Evolutionary conservation across 2,113 vertebrate genomes (phyloP), one percentile per base, ranked within the genome.

Genomic region (Halichoerus grypus): DNA sequence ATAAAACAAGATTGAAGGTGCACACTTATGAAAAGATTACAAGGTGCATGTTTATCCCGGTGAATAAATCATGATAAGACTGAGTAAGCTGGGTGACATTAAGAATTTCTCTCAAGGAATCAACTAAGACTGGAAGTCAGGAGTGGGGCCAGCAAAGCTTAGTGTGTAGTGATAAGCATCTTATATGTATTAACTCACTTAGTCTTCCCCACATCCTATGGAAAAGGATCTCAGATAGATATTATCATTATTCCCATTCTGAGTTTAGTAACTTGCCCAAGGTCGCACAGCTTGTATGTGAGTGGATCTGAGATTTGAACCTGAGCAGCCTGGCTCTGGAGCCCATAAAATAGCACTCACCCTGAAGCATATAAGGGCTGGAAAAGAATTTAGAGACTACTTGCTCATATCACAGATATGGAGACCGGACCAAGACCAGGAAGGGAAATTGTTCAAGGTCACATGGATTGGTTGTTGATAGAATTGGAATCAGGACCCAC

Each of bases 1-100:
- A 98, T 51, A 87, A 88, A 82, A 93, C 16, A 92, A 86, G 94
- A 97, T 16, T 1, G 6, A 95, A 87, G 42, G 71, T 2, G 79
- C 1, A 92, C 31, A 57, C 51, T 93, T 42, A 92, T 14, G 26
- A 84, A 76, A 42, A 79, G 46, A 57, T 71, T 85, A 80, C 3
- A 42, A 61, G 83, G 51, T 57, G 15, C 19, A 55, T 65, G 36
- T 71, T 90, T 69, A 86, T 76, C 42, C 42, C 71, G 28, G 63
- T 49, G 65, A 93, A 81, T 72, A 95, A 92, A 76, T 93, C 76
- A 76, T 74, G 39, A 53, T n/a, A 53, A 96, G 69, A 63, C 26
- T 4, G 16, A 55, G 39, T 69, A 22, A 46, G 55, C 33, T 76
- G 13, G 3, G 51, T 46, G 33, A 80, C 10, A 18, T 85, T 46